These are phyloP conservation scores for Rhagoletis pomonella DNA, from an alignment of 1,140 invertebrate species.

Conservation along the genomic window DNA sequence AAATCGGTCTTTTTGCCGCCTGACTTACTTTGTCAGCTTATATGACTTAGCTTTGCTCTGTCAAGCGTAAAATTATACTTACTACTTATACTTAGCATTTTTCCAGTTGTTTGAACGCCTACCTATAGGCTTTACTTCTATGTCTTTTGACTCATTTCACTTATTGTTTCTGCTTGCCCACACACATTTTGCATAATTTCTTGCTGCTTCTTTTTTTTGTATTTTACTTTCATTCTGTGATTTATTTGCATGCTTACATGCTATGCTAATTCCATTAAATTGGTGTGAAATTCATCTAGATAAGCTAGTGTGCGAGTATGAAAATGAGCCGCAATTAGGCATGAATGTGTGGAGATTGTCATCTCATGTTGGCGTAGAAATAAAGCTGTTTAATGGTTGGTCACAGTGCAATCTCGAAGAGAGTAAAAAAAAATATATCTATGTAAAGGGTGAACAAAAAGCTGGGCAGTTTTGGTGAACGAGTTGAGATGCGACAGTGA, in stretches of 20 bases:
- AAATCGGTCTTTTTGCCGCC: background rate
- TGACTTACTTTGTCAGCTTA: background rate
- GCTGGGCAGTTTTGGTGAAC: too few species aligned
- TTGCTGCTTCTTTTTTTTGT: background rate
- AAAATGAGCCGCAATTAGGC: slow-evolving; percentile 47
- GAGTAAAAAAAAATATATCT: too few species aligned
- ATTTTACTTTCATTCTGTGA: background rate
- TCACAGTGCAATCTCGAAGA: too few species aligned
- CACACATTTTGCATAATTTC: background rate
- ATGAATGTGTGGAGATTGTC: slow-evolving; percentile 22
- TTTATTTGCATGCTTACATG: slow-evolving; percentile 35
- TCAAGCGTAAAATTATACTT: slow-evolving; percentile 45
- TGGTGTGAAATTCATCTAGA: slow-evolving; percentile 49
- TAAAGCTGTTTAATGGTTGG: background rate
- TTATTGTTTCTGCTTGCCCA: background rate
- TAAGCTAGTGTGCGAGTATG: background rate
- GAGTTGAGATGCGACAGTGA: too few species aligned
- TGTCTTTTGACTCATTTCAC: background rate
- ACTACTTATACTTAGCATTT: slow-evolving; percentile 6
- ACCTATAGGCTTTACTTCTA: background rate
- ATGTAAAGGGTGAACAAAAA: too few species aligned
- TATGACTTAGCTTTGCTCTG: background rate
- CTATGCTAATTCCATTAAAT: slow-evolving; percentile 51
- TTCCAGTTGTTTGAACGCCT: slow-evolving; percentile 33
- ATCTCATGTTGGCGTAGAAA: background rate